Evolutionary conservation across 1,140 invertebrate species (phyloP).

Genomic region (Papilio helenus): DNA sequence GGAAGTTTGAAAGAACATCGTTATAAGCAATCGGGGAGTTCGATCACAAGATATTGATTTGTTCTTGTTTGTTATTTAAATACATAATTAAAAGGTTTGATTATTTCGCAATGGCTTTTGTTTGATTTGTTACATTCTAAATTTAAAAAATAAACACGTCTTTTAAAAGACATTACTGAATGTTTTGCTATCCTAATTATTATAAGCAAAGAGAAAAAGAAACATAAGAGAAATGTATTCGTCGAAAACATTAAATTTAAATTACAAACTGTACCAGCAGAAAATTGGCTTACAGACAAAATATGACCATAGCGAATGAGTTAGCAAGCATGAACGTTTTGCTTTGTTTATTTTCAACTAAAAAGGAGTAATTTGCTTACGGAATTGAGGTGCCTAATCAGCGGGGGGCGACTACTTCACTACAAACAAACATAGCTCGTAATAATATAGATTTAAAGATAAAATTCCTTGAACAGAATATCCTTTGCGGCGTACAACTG

Average conservation of each 20-base stretch:
- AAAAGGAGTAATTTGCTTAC: constrained; percentile 34
- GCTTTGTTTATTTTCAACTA: constrained; percentile 22
- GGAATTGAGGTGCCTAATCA: constrained; percentile 19
- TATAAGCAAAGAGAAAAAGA: not conserved
- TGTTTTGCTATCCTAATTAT: not conserved
- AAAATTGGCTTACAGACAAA: constrained; percentile 21
- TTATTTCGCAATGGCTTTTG: too few species aligned
- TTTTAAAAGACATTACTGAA: too few species aligned
- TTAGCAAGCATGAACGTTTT: constrained; percentile 10
- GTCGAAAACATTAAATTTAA: constrained; percentile 4
- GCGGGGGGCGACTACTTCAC: not conserved
- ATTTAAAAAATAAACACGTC: too few species aligned
- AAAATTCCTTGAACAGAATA: not conserved
- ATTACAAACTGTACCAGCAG: not conserved
- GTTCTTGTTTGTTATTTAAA: not conserved
- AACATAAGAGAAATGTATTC: not conserved
- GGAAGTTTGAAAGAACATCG: constrained; percentile 33
- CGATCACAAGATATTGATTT: constrained; percentile 28
- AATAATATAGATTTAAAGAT: not conserved
- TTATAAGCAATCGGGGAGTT: constrained; percentile 23
- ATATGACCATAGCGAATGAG: constrained; percentile 33
- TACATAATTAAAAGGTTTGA: too few species aligned
- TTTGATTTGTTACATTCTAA: too few species aligned
- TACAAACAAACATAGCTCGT: constrained; percentile 21
- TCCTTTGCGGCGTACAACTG: constrained; percentile 45